Evolutionary conservation across 2,797 vertebrate genomes (phyloP).

Genomic region (Pyrocephalus nanus): DNA sequence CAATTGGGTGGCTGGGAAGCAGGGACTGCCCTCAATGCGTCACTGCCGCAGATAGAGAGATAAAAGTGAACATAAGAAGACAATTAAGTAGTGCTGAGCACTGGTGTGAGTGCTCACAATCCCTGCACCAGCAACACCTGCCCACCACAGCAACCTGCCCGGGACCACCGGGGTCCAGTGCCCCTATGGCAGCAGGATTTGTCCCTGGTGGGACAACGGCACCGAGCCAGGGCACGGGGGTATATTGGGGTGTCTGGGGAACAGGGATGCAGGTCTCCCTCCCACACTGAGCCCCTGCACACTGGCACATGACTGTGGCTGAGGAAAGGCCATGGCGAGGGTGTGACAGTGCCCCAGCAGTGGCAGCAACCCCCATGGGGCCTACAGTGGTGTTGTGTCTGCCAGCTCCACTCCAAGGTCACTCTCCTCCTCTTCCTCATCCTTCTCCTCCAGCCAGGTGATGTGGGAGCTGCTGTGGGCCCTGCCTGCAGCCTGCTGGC

Average conservation of each 20-base stretch:
- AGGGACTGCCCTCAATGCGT: neutral
- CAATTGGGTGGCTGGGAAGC: neutral
- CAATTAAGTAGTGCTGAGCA: neutral
- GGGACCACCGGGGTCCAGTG: accelerated
- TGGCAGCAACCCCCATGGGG: accelerated
- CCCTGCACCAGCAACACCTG: accelerated
- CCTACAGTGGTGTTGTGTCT: neutral
- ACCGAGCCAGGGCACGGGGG: neutral
- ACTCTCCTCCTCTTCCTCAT: neutral
- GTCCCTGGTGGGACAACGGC: neutral
- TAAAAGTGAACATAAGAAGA: neutral
- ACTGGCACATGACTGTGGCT: accelerated
- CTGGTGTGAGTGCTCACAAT: neutral
- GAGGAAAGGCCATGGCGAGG: neutral
- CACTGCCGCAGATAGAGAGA: neutral
- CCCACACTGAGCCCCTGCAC: accelerated
- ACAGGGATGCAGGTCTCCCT: neutral
- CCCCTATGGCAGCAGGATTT: accelerated
- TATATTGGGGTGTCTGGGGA: accelerated
- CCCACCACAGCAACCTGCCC: neutral
- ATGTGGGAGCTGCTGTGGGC: neutral
- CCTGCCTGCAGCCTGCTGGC: neutral
- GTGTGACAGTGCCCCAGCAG: accelerated
- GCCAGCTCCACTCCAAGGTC: neutral
- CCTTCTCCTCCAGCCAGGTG: neutral